Percentiles rank a stretch among this genome's conserved stretches.
Conservation (phyloP, 2,797 vertebrate species). For the Chloroceryle amazona region DNA sequence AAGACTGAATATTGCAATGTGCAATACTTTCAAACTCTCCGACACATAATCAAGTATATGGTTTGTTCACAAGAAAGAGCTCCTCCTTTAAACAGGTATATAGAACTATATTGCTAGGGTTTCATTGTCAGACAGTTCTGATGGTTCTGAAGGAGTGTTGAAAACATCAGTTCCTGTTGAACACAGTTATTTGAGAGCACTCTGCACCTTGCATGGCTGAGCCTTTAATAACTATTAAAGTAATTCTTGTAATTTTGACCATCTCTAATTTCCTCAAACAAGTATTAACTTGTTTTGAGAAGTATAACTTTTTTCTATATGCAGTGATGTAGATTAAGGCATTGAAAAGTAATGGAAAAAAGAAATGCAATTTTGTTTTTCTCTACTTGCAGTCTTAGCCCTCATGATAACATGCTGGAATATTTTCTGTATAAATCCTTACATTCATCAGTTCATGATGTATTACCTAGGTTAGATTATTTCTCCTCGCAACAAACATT, state of each 20-base stretch:
- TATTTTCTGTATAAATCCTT: constrained; percentile 4
- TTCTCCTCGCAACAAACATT: neutral
- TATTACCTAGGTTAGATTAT: neutral
- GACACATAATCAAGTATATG: neutral
- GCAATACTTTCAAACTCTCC: neutral
- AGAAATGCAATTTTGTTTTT: neutral
- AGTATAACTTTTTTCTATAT: neutral
- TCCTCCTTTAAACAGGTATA: neutral
- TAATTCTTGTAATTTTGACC: neutral
- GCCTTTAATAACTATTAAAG: neutral
- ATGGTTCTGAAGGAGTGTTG: neutral
- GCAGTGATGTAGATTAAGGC: neutral
- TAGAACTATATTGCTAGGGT: neutral
- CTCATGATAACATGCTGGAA: neutral
- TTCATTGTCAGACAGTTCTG: neutral
- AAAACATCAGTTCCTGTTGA: neutral
- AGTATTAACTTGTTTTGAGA: neutral
- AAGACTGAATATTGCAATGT: neutral
- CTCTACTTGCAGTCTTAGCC: neutral
- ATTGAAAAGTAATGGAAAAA: neutral
- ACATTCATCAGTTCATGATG: neutral
- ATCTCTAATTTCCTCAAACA: neutral
- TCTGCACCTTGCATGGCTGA: neutral
- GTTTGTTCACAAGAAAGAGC: neutral
- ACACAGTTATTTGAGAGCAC: neutral